Conservation (phyloP, 2,113 vertebrate species). For the Pyrgilauda ruficollis region DNA sequence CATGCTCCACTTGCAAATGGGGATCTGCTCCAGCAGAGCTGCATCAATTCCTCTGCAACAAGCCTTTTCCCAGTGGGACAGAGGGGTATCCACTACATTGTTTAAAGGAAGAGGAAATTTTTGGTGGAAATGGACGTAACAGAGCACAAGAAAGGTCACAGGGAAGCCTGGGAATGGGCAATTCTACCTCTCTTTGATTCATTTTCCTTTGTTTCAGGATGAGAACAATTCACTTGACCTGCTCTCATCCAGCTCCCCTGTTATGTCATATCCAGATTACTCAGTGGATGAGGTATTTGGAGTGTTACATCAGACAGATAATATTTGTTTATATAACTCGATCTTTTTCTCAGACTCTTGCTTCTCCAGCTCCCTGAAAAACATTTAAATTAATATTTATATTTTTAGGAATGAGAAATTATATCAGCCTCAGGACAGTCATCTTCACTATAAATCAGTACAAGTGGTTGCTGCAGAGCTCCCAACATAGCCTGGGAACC, state of each 20-base stretch:
- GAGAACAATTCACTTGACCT: background rate
- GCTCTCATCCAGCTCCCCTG: background rate
- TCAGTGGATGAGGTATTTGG: background rate
- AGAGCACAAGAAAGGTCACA: background rate
- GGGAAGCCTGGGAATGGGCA: constrained; percentile 4
- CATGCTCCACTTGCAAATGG: rapidly evolving
- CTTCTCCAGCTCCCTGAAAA: background rate
- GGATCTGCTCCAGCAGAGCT: background rate
- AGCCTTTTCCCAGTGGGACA: background rate
- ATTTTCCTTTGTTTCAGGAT: background rate
- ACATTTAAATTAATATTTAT: background rate
- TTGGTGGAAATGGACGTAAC: background rate
- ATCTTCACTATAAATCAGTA: background rate
- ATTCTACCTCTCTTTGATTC: background rate
- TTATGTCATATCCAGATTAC: constrained; percentile 8
- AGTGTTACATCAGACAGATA: background rate
- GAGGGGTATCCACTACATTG: background rate
- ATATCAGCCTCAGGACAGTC: background rate
- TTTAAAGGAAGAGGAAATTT: background rate
- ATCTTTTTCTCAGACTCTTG: background rate
- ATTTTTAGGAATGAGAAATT: background rate
- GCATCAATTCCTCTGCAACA: background rate
- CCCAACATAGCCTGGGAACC: background rate
- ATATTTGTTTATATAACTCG: background rate
- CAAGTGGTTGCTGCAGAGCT: background rate